Evolutionary conservation across 35 echinoderm and acorn worm genomes (phyloP), one percentile per base, ranked within the genome.

Genomic region (Lytechinus pictus): DNA sequence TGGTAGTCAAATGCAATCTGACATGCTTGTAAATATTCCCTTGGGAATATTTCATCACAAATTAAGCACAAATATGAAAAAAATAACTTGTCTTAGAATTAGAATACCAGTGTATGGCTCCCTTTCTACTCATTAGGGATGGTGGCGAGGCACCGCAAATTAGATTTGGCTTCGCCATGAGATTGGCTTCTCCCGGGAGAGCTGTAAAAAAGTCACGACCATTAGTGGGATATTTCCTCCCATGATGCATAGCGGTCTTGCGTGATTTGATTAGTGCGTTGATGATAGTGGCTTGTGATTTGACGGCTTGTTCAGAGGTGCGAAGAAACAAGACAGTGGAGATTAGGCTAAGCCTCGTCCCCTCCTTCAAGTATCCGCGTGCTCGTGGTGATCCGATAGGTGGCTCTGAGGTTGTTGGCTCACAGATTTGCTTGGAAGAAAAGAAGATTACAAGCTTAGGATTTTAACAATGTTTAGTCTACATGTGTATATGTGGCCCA

Each of bases 251-350:
- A 44, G 28, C 88, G 13, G 88, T 54, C 88, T 90, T 90, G 88
- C 88, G 9, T 90, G 88, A 90, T 90, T 90, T 90, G 88, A 90
- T 90, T 90, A 90, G 52, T 90, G 88, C 27, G 5, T 24, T 24
- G 19, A 79, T 79, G 16, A 79, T 24, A 79, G 66, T 79, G 19
- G 16, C 24, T 79, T 79, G 21, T n/a, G 66, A n/a, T 79, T n/a
- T 79, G 66, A 79, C 66, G 66, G 66, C 66, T 79, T 79, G 66
- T 79, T 79, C 66, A 79, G 66, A 79, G 66, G 66, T 79, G 66
- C n/a, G 66, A 79, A 79, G 66, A 79, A 79, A 79, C 66, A 79
- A 79, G 66, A 79, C 66, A 24, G 6, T 24, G n/a, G 14, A 79
- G 66, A 79, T 79, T 24, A 79, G 19, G 66, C 66, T 79, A 79